A percentile compares a stretch with the other conserved stretches of the same genome.
Evolutionary conservation across 2,888 invertebrate genomes (phyloP).

Genomic region (Diarsia mendica): DNA sequence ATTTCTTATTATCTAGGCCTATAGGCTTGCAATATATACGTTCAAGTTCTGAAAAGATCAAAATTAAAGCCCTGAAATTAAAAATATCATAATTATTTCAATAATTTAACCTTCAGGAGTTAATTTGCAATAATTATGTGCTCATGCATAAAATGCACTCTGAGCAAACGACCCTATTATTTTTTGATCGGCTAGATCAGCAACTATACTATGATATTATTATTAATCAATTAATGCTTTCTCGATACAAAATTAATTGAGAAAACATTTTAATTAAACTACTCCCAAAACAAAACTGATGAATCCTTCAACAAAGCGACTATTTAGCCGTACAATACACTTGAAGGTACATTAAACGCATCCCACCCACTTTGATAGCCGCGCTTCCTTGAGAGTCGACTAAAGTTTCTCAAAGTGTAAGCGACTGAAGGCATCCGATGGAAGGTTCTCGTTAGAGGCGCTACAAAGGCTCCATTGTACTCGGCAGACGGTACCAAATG

Average conservation of each 20-base stretch:
- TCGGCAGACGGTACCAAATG: conserved; percentile 65
- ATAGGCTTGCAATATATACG: too few relatives aligned
- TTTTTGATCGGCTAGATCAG: background rate
- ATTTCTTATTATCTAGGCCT: too few relatives aligned
- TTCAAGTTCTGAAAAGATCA: too few relatives aligned
- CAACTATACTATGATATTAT: background rate
- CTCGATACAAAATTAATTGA: background rate
- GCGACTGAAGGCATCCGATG: conserved; percentile 69
- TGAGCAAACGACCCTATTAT: too few relatives aligned
- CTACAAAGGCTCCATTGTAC: conserved; percentile 69
- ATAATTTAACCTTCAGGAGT: too few relatives aligned
- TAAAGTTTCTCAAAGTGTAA: conserved; percentile 72
- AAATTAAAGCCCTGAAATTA: too few relatives aligned
- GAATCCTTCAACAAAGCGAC: conserved; percentile 17
- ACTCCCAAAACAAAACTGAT: conserved; percentile 3
- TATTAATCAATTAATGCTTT: background rate
- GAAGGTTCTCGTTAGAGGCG: conserved; percentile 68
- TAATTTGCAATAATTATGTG: too few relatives aligned
- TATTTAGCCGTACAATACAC: conserved; percentile 49
- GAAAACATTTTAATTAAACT: background rate
- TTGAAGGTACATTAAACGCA: conserved; percentile 62
- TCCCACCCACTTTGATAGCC: conserved; percentile 60
- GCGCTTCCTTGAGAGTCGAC: conserved; percentile 56
- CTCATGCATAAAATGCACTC: too few relatives aligned
- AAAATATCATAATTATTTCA: too few relatives aligned